A percentile compares a stretch with the other conserved stretches of the same genome.
phyloP scores from a whole-genome alignment of 2,797 vertebrate species.

The Chrosomus eos region DNA sequence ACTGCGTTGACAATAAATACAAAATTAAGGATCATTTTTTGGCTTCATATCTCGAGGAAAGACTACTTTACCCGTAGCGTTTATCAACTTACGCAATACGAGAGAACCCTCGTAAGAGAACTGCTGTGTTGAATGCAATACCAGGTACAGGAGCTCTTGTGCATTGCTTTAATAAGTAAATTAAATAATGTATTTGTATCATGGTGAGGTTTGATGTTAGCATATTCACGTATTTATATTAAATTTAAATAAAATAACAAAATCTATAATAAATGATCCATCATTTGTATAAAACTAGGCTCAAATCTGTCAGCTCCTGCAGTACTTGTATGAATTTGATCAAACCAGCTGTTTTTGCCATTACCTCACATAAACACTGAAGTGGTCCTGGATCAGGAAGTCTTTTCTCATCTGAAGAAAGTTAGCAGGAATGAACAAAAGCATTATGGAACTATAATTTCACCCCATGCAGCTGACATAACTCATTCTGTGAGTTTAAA shows the following conservation, averaged over 20 bases:
- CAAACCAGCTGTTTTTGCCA: constrained; percentile 70
- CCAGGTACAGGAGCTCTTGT: background rate
- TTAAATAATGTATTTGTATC: background rate
- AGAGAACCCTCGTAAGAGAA: no score
- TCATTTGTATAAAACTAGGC: background rate
- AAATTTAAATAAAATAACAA: background rate
- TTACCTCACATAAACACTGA: constrained; percentile 69
- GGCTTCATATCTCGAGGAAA: no score
- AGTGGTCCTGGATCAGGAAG: constrained; percentile 71
- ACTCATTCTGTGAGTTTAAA: constrained; percentile 32
- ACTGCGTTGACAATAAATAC: no score
- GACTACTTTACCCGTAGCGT: no score
- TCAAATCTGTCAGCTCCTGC: constrained; percentile 63
- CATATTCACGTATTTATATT: no score
- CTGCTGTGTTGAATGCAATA: background rate
- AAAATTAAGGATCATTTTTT: no score
- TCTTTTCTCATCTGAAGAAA: constrained; percentile 76
- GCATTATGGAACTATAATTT: constrained; percentile 33
- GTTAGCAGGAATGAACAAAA: constrained; percentile 70
- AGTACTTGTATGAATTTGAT: constrained; percentile 70
- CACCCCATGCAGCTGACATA: constrained; percentile 32
- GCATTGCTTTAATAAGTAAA: background rate
- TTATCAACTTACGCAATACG: no score
- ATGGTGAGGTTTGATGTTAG: background rate
- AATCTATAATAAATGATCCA: background rate